Percentiles rank a stretch among this genome's conserved stretches.
Conservation (phyloP, 2,797 vertebrate species). For the Squalus acanthias region DNA sequence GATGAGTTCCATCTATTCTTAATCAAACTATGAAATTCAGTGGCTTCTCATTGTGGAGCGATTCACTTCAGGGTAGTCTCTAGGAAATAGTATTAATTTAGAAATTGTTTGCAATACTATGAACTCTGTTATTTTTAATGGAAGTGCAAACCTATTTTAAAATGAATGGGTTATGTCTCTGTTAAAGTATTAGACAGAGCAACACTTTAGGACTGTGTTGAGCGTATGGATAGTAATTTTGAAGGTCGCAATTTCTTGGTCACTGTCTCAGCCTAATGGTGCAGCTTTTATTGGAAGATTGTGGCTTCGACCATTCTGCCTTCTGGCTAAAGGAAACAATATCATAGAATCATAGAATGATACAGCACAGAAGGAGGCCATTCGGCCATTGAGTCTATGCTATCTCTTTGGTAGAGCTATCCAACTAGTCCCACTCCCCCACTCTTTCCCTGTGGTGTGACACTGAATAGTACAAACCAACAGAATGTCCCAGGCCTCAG, state of each 20-base stretch:
- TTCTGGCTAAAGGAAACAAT: not conserved
- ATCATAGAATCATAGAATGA: not conserved
- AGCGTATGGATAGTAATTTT: not conserved
- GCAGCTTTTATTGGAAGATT: not conserved
- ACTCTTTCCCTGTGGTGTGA: no score
- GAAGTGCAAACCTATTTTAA: slow-evolving; percentile 3
- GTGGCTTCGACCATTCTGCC: not conserved
- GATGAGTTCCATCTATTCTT: not conserved
- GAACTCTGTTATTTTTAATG: not conserved
- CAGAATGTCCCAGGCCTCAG: not conserved
- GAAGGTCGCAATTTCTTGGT: not conserved
- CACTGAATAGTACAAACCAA: not conserved
- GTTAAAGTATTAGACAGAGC: not conserved
- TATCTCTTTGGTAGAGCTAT: not conserved
- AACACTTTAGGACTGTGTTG: not conserved
- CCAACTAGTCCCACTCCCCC: no score
- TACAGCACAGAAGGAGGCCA: no score
- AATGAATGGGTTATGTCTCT: not conserved
- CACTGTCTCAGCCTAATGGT: not conserved
- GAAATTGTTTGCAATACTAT: not conserved
- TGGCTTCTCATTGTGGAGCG: not conserved
- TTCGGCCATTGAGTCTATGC: not conserved
- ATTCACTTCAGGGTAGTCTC: not conserved
- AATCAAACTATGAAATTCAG: not conserved
- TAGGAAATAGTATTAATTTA: not conserved